These are phyloP conservation scores for Corythoichthys intestinalis DNA, from an alignment of 2,113 vertebrate genomes.

Conservation along the genomic window DNA sequence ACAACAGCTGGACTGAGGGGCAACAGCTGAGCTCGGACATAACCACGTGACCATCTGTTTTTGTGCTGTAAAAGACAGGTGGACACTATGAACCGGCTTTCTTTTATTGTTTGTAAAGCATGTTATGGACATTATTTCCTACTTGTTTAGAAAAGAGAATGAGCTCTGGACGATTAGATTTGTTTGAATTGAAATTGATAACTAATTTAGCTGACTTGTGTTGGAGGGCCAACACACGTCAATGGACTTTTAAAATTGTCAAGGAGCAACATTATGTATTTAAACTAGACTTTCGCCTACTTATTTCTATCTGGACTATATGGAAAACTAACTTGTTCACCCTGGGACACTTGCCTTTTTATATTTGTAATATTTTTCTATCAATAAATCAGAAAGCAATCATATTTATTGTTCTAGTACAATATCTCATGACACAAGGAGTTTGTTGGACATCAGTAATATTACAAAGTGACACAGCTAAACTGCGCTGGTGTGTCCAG, in stretches of 20 bases:
- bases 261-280: constrained; percentile 10
- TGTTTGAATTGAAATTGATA: constrained; percentile 18
- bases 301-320: constrained; percentile 9
- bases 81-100: constrained; percentile 27
- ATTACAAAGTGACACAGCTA: not conserved
- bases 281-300: constrained; percentile 21
- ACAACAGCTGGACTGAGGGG: constrained; percentile 46
- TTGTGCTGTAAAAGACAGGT: constrained; percentile 27
- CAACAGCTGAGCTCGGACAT: constrained; percentile 57
- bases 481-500: not conserved
- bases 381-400: constrained; percentile 56
- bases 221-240: constrained; percentile 26
- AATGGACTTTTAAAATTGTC: constrained; percentile 27
- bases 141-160: constrained; percentile 17
- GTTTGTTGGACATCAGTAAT: not conserved
- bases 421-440: not conserved
- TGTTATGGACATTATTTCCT: constrained; percentile 2
- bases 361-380: constrained; percentile 65
- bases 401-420: not conserved
- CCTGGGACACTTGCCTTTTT: constrained; percentile 32
- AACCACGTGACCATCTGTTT: constrained; percentile 23
- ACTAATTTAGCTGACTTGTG: constrained; percentile 39
- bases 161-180: constrained; percentile 19
- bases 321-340: constrained; percentile 37
- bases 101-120: constrained; percentile 28